phyloP scores from a whole-genome alignment of 2,797 vertebrate genomes.

The Setipinna tenuifilis region DNA sequence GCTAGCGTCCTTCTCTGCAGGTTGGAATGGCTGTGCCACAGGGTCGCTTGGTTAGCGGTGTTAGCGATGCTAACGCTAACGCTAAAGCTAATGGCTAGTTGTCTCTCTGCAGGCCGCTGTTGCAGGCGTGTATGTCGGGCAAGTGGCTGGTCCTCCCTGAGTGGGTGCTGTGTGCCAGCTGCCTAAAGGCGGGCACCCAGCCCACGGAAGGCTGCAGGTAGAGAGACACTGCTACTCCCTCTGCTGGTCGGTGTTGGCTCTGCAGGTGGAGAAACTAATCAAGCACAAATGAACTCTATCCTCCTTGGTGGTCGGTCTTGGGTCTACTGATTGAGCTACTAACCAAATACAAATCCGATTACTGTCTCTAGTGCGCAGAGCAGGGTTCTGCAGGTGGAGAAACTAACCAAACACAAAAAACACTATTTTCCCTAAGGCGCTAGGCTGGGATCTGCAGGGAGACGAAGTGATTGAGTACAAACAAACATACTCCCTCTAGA shows the following conservation, averaged over 20 bases:
- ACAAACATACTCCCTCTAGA: background rate
- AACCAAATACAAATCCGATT: background rate
- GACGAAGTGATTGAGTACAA: no score
- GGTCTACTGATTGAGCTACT: background rate
- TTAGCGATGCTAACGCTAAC: constrained; percentile 40
- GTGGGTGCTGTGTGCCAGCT: constrained; percentile 67
- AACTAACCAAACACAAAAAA: no score
- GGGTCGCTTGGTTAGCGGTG: background rate
- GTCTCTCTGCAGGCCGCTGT: constrained; percentile 60
- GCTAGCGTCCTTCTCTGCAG: background rate
- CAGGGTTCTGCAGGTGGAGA: background rate
- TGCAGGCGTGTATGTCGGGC: constrained; percentile 52
- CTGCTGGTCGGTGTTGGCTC: background rate
- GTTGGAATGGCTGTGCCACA: no score
- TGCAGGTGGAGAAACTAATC: background rate
- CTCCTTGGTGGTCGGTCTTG: no score
- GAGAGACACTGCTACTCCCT: background rate
- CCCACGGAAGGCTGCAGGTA: constrained; percentile 28
- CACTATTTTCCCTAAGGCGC: no score
- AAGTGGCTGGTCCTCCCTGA: constrained; percentile 60
- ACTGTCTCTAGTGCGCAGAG: background rate
- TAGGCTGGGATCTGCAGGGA: no score
- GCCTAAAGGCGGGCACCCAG: constrained; percentile 56
- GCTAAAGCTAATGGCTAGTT: constrained; percentile 52
- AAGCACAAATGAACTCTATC: background rate